Conservation (phyloP, 2,113 vertebrate species). For the Myxocyprinus asiaticus region DNA sequence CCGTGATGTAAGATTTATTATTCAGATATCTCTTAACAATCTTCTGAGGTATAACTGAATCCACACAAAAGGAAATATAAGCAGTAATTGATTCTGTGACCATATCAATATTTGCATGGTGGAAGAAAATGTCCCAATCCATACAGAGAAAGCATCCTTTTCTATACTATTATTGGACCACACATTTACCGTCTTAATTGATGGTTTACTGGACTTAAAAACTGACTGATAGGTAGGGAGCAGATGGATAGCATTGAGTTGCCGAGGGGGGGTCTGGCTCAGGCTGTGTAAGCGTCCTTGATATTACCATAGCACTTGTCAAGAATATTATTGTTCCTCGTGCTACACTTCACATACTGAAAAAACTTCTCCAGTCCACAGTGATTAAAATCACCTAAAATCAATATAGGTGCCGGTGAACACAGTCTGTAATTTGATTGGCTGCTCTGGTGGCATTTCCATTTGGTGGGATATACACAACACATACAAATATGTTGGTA, state of each 20-base stretch:
- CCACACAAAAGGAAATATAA: background rate
- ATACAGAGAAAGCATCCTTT: no score
- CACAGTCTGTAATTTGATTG: background rate
- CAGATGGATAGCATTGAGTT: background rate
- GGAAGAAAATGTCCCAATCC: no score
- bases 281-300: no score
- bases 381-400: no score
- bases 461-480: background rate
- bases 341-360: no score
- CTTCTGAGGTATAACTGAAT: background rate
- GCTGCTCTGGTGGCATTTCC: background rate
- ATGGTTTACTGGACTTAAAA: background rate
- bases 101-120: background rate
- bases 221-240: background rate
- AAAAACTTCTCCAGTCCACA: no score
- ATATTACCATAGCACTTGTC: no score
- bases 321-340: no score
- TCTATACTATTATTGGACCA: background rate
- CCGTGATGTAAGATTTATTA: background rate
- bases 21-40: background rate
- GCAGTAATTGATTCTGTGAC: background rate
- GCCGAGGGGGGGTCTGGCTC: no score
- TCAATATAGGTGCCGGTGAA: background rate
- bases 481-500: background rate
- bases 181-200: background rate